Percentiles rank a stretch among this genome's conserved stretches.
Conservation (phyloP, 1,140 invertebrate genomes). For the Pogonomyrmex californicus region DNA sequence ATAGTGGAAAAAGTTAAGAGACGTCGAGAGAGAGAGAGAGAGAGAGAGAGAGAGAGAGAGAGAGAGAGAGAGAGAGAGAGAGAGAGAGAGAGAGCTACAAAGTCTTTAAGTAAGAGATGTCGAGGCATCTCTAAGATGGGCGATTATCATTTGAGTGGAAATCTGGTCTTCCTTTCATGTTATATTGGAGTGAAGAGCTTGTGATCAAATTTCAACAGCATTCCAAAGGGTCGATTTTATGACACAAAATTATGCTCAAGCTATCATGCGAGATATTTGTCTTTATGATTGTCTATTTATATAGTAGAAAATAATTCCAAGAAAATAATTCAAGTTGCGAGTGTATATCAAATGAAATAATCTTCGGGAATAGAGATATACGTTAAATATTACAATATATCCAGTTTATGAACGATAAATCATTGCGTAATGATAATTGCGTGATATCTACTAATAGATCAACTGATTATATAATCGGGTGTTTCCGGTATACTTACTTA, state of each 20-base stretch:
- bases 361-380: neutral
- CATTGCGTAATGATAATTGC: slow-evolving; percentile 22
- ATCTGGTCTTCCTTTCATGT: slow-evolving; percentile 75
- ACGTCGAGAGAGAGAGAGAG: neutral
- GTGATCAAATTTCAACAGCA: slow-evolving; percentile 81
- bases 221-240: slow-evolving; percentile 67
- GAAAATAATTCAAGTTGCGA: neutral
- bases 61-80: neutral
- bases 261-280: slow-evolving; percentile 52
- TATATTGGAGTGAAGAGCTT: slow-evolving; percentile 76
- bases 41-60: slow-evolving; percentile 25
- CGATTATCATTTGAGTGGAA: slow-evolving; percentile 82
- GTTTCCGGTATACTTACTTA: slow-evolving; percentile 41
- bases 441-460: slow-evolving; percentile 26
- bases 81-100: neutral
- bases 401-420: slow-evolving; percentile 37
- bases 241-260: slow-evolving; percentile 65
- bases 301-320: neutral
- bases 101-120: slow-evolving; percentile 33
- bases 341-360: slow-evolving; percentile 24
- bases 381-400: slow-evolving; percentile 25
- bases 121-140: slow-evolving; percentile 55
- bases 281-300: slow-evolving; percentile 10
- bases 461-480: slow-evolving; percentile 9
- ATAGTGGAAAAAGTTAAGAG: neutral